Evolutionary conservation across 2,113 vertebrate species (phyloP), one percentile per base, ranked within the genome.

Genomic region (Machaerirhynchus nigripectus): DNA sequence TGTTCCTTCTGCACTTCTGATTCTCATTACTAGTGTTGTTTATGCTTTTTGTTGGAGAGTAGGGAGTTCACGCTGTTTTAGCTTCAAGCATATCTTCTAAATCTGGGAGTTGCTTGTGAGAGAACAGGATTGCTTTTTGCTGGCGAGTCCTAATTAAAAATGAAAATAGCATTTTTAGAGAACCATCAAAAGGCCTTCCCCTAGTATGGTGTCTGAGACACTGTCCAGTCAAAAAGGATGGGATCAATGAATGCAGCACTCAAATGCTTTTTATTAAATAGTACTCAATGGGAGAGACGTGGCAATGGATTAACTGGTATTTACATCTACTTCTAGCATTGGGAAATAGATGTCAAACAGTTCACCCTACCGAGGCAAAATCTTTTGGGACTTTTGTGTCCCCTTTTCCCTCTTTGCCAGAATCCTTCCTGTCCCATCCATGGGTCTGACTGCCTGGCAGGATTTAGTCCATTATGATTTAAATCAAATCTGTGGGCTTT

Each of bases 401-500:
- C 17, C 11, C 5, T 65, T 15, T 80, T 65, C 26, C 24, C 9
- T 76, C 40, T 93, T 59, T 63, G 11, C 35, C 39, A 49, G 65
- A 68, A 87, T 68, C 35, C 44, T 37, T 93, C 22, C 59, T 80
- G 52, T 53, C 59, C 55, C 30, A 17, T 27, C 17, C 27, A 9
- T 49, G 46, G 28, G 17, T 82, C 17, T 68, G 40, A 75, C 53
- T 71, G 30, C n/a, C 24, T 67, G 74, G 24, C 70, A 91, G 70
- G 65, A 53, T 90, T 76, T 76, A 69, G 35, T 79, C 65, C 42
- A 37, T 77, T 78, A 17, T 81, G 42, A 93, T 97, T 97, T 92
- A 95, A 96, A 91, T 96, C 94, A 96, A 96, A 97, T 69, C 49
- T 92, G 33, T 26, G 18, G 28, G 12, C 64, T 95, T 82, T 74